These are phyloP conservation scores for Platichthys stellatus DNA, from an alignment of 2,113 vertebrate genomes.

Conservation along the genomic window DNA sequence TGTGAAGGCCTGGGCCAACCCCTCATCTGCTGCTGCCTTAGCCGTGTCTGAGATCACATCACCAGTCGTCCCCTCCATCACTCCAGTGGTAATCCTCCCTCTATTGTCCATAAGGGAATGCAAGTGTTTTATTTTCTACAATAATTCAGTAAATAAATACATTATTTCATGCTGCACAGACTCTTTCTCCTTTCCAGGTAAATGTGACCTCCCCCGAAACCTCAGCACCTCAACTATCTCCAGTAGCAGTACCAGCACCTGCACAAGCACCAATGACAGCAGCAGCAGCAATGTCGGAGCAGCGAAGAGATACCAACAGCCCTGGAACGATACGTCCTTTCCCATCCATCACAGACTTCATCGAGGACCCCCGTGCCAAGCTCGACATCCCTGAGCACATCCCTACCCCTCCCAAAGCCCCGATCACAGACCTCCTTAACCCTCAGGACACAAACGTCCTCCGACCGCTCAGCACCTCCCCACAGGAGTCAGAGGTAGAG, in stretches of 20 bases:
- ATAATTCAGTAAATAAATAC: background rate
- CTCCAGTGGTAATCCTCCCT: slow-evolving; percentile 61
- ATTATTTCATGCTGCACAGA: background rate
- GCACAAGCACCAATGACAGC: background rate
- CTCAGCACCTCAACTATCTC: slow-evolving; percentile 35
- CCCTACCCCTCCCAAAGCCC: slow-evolving; percentile 61
- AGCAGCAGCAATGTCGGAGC: slow-evolving; percentile 51
- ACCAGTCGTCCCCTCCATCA: slow-evolving; percentile 41
- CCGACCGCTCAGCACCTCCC: slow-evolving; percentile 68
- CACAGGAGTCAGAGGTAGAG: slow-evolving; percentile 80
- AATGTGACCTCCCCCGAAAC: slow-evolving; percentile 46
- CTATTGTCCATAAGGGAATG: background rate
- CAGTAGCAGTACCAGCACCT: slow-evolving; percentile 29
- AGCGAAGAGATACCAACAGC: slow-evolving; percentile 70
- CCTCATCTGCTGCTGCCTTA: slow-evolving; percentile 66
- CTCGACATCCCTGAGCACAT: slow-evolving; percentile 67
- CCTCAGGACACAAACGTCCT: slow-evolving; percentile 60
- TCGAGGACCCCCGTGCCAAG: slow-evolving; percentile 78
- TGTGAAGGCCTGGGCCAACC: slow-evolving; percentile 79
- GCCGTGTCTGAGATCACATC: slow-evolving; percentile 51
- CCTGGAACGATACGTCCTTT: slow-evolving; percentile 70
- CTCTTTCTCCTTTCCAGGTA: slow-evolving; percentile 56
- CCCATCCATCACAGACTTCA: slow-evolving; percentile 80
- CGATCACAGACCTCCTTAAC: slow-evolving; percentile 56
- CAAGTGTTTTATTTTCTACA: background rate